phyloP scores from a whole-genome alignment of 2,113 vertebrate genomes.

The Passer montanus region DNA sequence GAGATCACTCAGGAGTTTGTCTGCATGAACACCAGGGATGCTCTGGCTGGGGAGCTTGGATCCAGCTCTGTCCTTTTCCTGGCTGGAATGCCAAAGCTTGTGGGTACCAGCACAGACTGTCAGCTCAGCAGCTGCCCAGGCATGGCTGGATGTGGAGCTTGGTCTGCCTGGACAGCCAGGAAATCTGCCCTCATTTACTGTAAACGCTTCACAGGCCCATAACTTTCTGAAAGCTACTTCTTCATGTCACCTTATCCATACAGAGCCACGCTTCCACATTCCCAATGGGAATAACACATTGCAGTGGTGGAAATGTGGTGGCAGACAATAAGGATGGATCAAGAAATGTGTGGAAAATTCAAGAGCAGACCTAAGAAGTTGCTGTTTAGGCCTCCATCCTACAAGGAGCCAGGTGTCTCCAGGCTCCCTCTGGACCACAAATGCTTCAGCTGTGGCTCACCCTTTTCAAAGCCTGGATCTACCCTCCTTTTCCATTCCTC shows the following conservation, averaged over 20 bases:
- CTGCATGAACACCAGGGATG: neutral
- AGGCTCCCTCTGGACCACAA: neutral
- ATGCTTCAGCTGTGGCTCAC: neutral
- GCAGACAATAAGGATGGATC: neutral
- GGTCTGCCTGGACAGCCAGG: neutral
- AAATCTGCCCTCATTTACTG: neutral
- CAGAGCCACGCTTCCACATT: neutral
- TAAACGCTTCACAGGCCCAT: neutral
- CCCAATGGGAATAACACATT: neutral
- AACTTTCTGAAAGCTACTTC: neutral
- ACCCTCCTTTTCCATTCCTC: neutral
- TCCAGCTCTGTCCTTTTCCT: neutral
- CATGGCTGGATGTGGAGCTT: neutral
- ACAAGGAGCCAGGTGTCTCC: neutral
- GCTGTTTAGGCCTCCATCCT: neutral
- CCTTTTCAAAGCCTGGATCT: neutral
- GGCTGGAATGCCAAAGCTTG: neutral
- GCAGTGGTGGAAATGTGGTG: too few species aligned
- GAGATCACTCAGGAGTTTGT: neutral
- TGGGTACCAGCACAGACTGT: neutral
- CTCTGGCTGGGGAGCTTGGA: neutral
- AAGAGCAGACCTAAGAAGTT: neutral
- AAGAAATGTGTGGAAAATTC: neutral
- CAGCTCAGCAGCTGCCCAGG: neutral
- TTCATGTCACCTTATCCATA: neutral